Evolutionary conservation across 2,888 invertebrate genomes (phyloP).

Genomic region (Dichetophora obliterata): DNA sequence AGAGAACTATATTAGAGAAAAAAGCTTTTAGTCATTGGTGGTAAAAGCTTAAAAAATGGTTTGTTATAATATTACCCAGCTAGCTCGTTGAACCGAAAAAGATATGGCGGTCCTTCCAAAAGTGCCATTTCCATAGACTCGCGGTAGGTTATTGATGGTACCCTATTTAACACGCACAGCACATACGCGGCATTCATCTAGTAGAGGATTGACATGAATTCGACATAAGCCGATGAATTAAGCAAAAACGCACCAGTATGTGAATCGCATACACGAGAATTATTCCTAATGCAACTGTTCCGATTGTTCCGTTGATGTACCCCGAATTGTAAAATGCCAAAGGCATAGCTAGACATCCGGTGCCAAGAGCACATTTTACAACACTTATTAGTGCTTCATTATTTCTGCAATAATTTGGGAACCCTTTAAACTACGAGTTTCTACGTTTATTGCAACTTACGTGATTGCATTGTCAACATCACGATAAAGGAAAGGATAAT

Average conservation of each 20-base stretch:
- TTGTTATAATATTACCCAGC: conserved; percentile 63
- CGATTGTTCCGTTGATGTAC: conserved; percentile 80
- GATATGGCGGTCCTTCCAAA: conserved; percentile 76
- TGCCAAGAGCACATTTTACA: conserved; percentile 91
- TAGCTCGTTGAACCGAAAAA: conserved; percentile 74
- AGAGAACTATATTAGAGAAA: conserved; percentile 71
- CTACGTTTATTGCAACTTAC: conserved; percentile 39
- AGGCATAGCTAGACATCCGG: conserved; percentile 95
- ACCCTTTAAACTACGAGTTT: too few relatives aligned
- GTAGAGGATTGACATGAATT: background rate
- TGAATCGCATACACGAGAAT: conserved; percentile 91
- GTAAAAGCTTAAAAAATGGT: background rate
- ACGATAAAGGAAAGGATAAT: conserved; percentile 47
- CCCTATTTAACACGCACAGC: conserved; percentile 73
- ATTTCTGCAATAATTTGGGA: conserved; percentile 46
- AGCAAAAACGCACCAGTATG: conserved; percentile 72
- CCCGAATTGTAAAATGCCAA: conserved; percentile 91
- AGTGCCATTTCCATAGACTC: conserved; percentile 84
- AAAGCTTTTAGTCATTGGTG: too few relatives aligned
- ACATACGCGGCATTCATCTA: conserved; percentile 53
- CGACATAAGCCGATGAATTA: too few relatives aligned
- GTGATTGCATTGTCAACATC: conserved; percentile 44
- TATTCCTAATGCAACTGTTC: conserved; percentile 82
- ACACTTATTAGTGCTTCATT: conserved; percentile 85
- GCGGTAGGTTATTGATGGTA: conserved; percentile 84